Conservation (phyloP, 1,140 invertebrate species). For the Adoxophyes honmai region DNA sequence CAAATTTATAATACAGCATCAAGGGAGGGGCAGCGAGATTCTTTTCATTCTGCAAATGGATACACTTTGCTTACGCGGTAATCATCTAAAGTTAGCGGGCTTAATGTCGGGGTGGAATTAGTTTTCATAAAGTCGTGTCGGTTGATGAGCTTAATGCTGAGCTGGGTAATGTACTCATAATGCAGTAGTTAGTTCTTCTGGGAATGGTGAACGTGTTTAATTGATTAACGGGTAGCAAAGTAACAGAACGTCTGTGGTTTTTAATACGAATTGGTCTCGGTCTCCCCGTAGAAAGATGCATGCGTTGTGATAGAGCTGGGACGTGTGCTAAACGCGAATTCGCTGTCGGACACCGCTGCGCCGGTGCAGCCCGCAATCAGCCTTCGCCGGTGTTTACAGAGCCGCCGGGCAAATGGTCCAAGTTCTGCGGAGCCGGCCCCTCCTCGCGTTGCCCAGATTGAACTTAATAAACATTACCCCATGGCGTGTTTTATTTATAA, state of each 20-base stretch:
- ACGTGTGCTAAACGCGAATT: conserved; percentile 34
- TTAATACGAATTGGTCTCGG: background rate
- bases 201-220: conserved; percentile 42
- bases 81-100: conserved; percentile 24
- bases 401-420: conserved; percentile 22
- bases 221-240: conserved; percentile 42
- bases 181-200: conserved; percentile 21
- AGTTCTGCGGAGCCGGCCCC: conserved; percentile 3
- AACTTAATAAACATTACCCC: conserved; percentile 4
- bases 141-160: background rate
- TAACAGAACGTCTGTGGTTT: conserved; percentile 32
- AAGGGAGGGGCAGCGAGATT: conserved; percentile 22
- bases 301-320: too few species aligned
- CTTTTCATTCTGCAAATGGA: conserved; percentile 33
- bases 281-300: conserved; percentile 2
- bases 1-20: conserved; percentile 62
- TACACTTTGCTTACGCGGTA: conserved; percentile 28
- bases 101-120: conserved; percentile 22
- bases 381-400: conserved; percentile 26
- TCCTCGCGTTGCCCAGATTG: background rate
- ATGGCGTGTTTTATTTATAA: conserved; percentile 9
- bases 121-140: conserved; percentile 20
- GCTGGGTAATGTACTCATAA: background rate
- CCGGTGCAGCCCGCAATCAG: conserved; percentile 20
- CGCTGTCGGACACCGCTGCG: conserved; percentile 24